Evolutionary conservation across 2,113 vertebrate species (phyloP), one percentile per base, ranked within the genome.

Genomic region (Cyprinodon brontotheroides): DNA sequence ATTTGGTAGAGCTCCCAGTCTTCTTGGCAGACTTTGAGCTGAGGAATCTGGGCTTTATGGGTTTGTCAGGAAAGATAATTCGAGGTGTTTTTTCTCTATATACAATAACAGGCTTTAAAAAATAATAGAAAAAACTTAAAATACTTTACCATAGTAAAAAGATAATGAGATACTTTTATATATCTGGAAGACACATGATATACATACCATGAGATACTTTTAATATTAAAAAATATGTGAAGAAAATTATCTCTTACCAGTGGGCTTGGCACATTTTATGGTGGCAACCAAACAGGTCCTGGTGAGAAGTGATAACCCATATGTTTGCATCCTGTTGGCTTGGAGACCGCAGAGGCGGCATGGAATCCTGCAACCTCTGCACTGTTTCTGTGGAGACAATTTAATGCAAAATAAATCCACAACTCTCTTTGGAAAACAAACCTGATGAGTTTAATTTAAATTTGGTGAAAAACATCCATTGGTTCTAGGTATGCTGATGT

Each of bases 41-140:
- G 13, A 79, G 73, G 17, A 91, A 78, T 61, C 91, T 94, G 40
- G 86, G 78, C 77, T 95, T 96, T 53, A 66, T 89, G 7, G 53
- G 37, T 88, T 93, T 92, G 38, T 61, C 82, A 43, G 94, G 91
- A 53, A 53, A 53, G 62, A 72, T 41, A 80, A 81, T 71, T 72
- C 0, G 8, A 41, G 11, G 20, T 75, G 48, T 2, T 14, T 53
- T 20, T 53, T 53, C 14, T 53, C 8, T 17, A 17, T 53, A 17
- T 53, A 13, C 6, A 6, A 53, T 17, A 3, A 12, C 14, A 45
- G 14, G 41, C 14, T 61, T 7, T 0, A 0, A 20, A 20, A n/a
- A 53, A 29, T 39, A 14, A 12, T 1, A 4, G 37, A 14, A 45
- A 12, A 15, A n/a, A 13, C 38, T 13, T n/a, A 15, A 1, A 43